A percentile compares a stretch with the other conserved stretches of the same genome.
Conservation (phyloP, 1,140 invertebrate genomes). For the Drusus annulatus region DNA sequence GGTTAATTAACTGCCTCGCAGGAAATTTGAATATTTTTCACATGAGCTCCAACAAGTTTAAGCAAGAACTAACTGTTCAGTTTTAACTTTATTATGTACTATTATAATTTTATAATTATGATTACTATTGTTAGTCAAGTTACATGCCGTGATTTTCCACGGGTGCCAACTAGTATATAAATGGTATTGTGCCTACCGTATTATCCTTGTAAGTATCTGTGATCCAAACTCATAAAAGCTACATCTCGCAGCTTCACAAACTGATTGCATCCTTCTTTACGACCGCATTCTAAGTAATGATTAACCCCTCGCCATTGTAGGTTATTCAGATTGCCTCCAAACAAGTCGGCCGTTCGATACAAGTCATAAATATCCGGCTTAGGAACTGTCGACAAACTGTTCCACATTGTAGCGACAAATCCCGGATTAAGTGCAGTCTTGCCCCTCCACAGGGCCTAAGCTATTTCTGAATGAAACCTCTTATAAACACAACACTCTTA, state of each 20-base stretch:
- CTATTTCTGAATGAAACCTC: conserved; percentile 25
- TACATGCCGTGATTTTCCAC: too few relatives aligned
- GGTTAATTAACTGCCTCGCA: too few relatives aligned
- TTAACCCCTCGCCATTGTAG: background rate
- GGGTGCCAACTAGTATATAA: too few relatives aligned
- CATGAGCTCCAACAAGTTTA: too few relatives aligned
- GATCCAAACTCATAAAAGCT: too few relatives aligned
- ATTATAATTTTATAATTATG: too few relatives aligned
- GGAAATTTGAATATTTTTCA: too few relatives aligned
- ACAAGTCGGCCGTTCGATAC: background rate
- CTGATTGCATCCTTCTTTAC: background rate
- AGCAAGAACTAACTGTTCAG: too few relatives aligned
- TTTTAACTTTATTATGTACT: too few relatives aligned
- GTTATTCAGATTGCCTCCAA: conserved; percentile 16
- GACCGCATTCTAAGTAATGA: conserved; percentile 19
- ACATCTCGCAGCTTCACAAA: background rate
- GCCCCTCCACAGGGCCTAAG: background rate
- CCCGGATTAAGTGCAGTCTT: conserved; percentile 14
- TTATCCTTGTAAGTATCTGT: too few relatives aligned
- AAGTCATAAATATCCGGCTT: conserved; percentile 27
- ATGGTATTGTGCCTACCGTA: too few relatives aligned
- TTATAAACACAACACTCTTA: conserved; percentile 22
- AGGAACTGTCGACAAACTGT: conserved; percentile 24
- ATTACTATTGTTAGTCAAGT: too few relatives aligned
- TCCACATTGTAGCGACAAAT: conserved; percentile 20